phyloP scores from a whole-genome alignment of 1,140 invertebrate genomes.

The Drosophila pallidifrons region DNA sequence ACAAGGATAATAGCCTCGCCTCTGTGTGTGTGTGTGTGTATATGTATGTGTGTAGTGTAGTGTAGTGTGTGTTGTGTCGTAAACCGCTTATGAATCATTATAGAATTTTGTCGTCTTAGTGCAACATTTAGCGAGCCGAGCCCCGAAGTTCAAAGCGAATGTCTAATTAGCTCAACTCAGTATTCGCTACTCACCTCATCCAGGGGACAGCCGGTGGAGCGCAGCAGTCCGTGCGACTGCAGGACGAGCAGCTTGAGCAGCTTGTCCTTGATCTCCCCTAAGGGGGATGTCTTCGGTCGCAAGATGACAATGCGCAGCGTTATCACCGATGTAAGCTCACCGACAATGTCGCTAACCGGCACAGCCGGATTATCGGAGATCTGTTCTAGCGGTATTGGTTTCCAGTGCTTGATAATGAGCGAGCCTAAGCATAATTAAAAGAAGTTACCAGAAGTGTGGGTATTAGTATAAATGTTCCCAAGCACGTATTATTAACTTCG shows the following conservation, averaged over 20 bases:
- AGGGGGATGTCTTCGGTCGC: conserved; percentile 90
- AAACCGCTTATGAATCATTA: conserved; percentile 82
- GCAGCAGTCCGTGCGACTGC: conserved; percentile 93
- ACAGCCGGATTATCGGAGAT: conserved; percentile 94
- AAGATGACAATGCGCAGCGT: conserved; percentile 95
- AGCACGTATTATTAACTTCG: background rate
- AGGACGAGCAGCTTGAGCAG: conserved; percentile 93
- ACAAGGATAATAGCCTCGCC: conserved; percentile 46
- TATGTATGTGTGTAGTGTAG: conserved; percentile 20
- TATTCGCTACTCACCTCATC: conserved; percentile 91
- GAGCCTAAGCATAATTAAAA: conserved; percentile 87
- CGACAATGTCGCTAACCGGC: conserved; percentile 96
- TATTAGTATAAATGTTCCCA: no score
- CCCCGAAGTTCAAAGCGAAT: conserved; percentile 75
- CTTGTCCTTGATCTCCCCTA: conserved; percentile 96
- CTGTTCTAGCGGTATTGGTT: conserved; percentile 94
- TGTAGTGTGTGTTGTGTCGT: conserved; percentile 35
- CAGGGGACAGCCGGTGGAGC: conserved; percentile 95
- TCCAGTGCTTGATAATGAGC: conserved; percentile 97
- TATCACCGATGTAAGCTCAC: conserved; percentile 95
- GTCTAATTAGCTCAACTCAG: conserved; percentile 68
- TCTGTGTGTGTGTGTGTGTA: conserved; percentile 14
- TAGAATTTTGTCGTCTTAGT: conserved; percentile 73
- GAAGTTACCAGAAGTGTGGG: background rate
- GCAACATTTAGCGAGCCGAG: conserved; percentile 47